Evolutionary conservation across 2,888 invertebrate species (phyloP).

Genomic region (Scaptomyza tumidula): DNA sequence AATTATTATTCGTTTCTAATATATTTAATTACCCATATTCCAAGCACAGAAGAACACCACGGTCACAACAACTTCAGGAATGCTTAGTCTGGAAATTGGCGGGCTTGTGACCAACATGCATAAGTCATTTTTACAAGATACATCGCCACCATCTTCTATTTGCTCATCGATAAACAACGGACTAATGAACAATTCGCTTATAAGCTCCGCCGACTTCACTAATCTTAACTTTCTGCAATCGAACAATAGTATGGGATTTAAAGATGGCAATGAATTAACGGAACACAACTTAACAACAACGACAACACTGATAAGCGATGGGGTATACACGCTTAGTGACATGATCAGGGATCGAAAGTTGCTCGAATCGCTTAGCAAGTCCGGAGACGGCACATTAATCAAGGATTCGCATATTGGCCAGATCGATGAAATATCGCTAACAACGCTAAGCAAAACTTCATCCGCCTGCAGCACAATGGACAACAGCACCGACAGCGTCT

Average conservation of each 20-base stretch:
- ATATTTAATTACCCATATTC: slow-evolving; percentile 11
- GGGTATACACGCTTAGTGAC: slow-evolving; percentile 78
- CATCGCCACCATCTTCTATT: slow-evolving; percentile 83
- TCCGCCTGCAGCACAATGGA: slow-evolving; percentile 84
- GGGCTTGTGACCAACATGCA: slow-evolving; percentile 84
- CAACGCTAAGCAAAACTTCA: slow-evolving; percentile 80
- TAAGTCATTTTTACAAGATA: slow-evolving; percentile 83
- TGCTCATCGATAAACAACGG: slow-evolving; percentile 82
- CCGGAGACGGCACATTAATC: slow-evolving; percentile 82
- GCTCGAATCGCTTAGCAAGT: slow-evolving; percentile 82
- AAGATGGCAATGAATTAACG: neutral
- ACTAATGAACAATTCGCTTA: slow-evolving; percentile 83
- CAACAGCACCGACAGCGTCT: slow-evolving; percentile 82
- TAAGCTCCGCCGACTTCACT: slow-evolving; percentile 84
- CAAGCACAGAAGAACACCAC: slow-evolving; percentile 37
- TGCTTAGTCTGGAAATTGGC: slow-evolving; percentile 83
- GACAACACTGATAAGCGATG: slow-evolving; percentile 16
- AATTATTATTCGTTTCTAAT: neutral
- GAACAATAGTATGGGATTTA: slow-evolving; percentile 67
- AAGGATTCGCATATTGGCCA: slow-evolving; percentile 84
- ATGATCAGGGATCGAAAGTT: slow-evolving; percentile 83
- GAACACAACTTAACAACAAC: slow-evolving; percentile 48
- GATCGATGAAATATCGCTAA: slow-evolving; percentile 83
- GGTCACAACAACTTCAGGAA: slow-evolving; percentile 21
- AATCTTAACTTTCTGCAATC: slow-evolving; percentile 83